Evolutionary conservation across 2,113 vertebrate species (phyloP).

Genomic region (Phalacrocorax pelagicus): DNA sequence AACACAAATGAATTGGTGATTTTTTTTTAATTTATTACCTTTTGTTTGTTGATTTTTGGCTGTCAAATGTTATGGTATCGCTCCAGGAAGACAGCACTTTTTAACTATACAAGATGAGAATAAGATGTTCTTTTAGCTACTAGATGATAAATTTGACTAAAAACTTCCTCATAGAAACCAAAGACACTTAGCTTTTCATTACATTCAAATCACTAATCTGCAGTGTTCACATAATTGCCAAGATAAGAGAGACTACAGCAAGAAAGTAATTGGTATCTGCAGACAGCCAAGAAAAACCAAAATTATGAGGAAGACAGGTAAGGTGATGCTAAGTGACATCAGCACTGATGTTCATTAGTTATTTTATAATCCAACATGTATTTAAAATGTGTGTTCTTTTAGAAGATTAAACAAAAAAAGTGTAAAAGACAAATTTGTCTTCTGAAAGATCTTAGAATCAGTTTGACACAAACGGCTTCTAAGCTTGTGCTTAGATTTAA

Average conservation of each 20-base stretch:
- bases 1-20: rapidly evolving
- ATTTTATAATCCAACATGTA: neutral
- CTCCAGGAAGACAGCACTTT: neutral
- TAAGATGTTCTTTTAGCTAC: neutral
- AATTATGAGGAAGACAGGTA: neutral
- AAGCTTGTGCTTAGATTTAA: neutral
- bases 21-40: neutral
- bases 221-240: neutral
- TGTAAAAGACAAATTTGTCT: neutral
- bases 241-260: neutral
- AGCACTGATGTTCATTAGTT: neutral
- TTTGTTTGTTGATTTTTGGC: neutral
- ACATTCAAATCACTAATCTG: neutral
- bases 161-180: neutral
- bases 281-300: neutral
- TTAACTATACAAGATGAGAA: neutral
- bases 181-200: neutral
- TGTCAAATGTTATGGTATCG: neutral
- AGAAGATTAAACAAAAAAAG: neutral
- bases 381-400: neutral
- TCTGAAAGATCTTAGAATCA: neutral
- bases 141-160: neutral
- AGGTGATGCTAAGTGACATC: neutral
- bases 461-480: neutral
- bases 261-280: neutral